Evolutionary conservation across 2,888 invertebrate species (phyloP), one percentile per base, ranked within the genome.

Genomic region (Agriopis leucophaearia): DNA sequence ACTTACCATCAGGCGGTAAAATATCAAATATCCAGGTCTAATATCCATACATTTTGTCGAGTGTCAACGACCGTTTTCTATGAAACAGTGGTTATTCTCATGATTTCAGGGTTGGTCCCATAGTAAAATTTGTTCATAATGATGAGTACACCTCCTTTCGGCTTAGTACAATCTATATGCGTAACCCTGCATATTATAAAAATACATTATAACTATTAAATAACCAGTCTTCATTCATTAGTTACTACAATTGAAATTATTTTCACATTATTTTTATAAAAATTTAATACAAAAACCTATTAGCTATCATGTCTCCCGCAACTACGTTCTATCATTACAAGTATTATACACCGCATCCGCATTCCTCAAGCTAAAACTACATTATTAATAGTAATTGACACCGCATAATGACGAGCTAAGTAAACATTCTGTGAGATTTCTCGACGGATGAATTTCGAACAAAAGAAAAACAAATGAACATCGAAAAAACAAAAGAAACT

Each of bases 311-410:
- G 60, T 51, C 44, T 48, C 54, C 27, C 44, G 56, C 42, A 50
- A 61, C 59, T 45, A 35, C 40, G 50, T 57, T 15, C 45, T 44
- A 27, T 18, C 45, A 51, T 36, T 15, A 27, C 40, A 56, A 50
- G 27, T 47, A 57, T 56, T 52, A 48, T 54, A 36, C 47, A 58
- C 61, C 51, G 52, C 58, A 58, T 67, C 67, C 67, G 67, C 67
- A 67, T 67, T 63, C 67, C 58, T 50, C n/a, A 3, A 12, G 44
- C 35, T 67, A 67, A 67, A 63, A 50, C 47, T 40, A 67, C 62
- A 62, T 56, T 58, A 67, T 58, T 57, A 58, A n/a, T 66, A 60
- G 44, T 51, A 65, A 61, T 66, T 27, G 61, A 45, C 42, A 42
- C 40, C 35, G 45, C 50, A 61, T 62, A 52, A 51, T 66, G 44